Evolutionary conservation across 2,113 vertebrate species (phyloP), one percentile per base, ranked within the genome.

Genomic region (Seriola aureovittata): DNA sequence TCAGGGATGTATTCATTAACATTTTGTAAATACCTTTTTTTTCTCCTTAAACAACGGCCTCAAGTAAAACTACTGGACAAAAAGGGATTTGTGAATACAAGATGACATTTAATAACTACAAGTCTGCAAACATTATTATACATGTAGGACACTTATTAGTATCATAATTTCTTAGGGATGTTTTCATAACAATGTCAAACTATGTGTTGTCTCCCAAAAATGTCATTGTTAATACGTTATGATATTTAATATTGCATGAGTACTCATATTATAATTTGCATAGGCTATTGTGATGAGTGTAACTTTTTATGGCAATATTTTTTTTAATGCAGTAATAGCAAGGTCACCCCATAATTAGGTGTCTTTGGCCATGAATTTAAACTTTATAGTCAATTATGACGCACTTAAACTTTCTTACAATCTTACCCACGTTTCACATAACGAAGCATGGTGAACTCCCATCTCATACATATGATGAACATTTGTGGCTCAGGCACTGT

Each of bases 301-400:
- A 5, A 2, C n/a, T 71, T 34, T 32, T 14, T 12, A 16, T 5
- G 12, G 29, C 6, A 50, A 50, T 50, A 54, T 54, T 54, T 54
- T 54, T 54, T n/a, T 54, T 8, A 17, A 58, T 75, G 62, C 64
- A 36, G 42, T 63, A 4, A 23, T 23, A 57, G 9, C 67, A 82
- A 86, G 68, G 63, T 76, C 67, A 67, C 14, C 3, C 13, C n/a
- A 19, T 57, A 25, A 40, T 50, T n/a, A 69, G 21, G 0, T 23
- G 48, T 62, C 34, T 72, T 54, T 59, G 17, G 19, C 13, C 42
- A 80, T 69, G 44, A 57, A 69, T 59, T 62, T 4, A 54, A 71
- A 57, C 50, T 54, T 48, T 8, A 44, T 9, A 5, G 13, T 3
- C 11, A 60, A 21, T 64, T 13, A n/a, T 12, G 3, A 65, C 3